Evolutionary conservation across 2,113 vertebrate genomes (phyloP), one percentile per base, ranked within the genome.

Genomic region (Apus apus): DNA sequence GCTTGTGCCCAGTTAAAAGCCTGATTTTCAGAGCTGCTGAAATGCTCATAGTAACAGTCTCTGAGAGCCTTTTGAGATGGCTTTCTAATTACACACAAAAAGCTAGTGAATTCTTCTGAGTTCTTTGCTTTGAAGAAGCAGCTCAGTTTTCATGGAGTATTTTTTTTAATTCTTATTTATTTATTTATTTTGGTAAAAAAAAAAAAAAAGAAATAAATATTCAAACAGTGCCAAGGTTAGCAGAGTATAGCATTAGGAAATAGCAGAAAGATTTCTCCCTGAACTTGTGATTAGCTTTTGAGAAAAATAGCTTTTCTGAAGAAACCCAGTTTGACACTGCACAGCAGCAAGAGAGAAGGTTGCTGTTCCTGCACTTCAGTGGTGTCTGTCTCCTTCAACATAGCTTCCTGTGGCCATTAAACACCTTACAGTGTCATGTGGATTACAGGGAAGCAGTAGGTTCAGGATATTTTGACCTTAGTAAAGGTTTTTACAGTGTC

Each of bases 201-300:
- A 95, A 95, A 94, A n/a, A n/a, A n/a, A n/a, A n/a, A n/a, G 86
- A 87, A 68, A 46, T 76, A 95, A 96, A 89, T 95, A 94, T 92
- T 89, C 38, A 57, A 95, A 96, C 95, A 95, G 95, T 96, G 91
- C 65, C 82, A 95, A 95, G 94, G 94, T 96, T 97, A 96, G 88
- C 46, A 80, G 51, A 74, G 72, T 83, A 74, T 73, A 80, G 90
- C 57, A 92, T 92, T 96, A 96, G 96, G 93, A 97, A 97, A 96
- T 88, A 91, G 87, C 94, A 86, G 68, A 95, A 77, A 89, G 78
- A 85, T 96, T 95, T 97, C 90, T 93, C 87, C 89, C 80, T 96
- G 92, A 96, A 94, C 91, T 94, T 97, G 80, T 94, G 94, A 85
- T 97, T 87, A 78, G 83, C 64, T 94, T 90, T 73, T 64, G 71